These are phyloP conservation scores for Martes martes DNA, from an alignment of 2,113 vertebrate genomes.

Conservation along the genomic window DNA sequence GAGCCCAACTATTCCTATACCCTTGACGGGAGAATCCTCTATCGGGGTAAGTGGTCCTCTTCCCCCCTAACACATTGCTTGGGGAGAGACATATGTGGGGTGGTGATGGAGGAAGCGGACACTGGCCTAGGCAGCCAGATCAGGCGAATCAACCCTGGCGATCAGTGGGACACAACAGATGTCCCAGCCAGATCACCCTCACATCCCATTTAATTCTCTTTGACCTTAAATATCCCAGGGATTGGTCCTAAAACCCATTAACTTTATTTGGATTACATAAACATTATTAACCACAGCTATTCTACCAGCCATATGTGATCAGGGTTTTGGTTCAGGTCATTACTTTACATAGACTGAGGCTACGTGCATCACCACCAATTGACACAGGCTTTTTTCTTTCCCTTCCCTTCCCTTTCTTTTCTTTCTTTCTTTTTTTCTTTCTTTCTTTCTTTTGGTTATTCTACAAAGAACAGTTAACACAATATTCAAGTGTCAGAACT, in stretches of 20 bases:
- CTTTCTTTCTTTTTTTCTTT: neutral
- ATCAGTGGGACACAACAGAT: neutral
- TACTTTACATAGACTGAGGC: neutral
- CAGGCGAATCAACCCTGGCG: neutral
- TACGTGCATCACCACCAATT: neutral
- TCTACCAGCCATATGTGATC: neutral
- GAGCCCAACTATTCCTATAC: neutral
- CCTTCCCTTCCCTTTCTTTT: too few relatives aligned
- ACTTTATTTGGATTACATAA: neutral
- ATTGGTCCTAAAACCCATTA: neutral
- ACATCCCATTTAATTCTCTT: neutral
- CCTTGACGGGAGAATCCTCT: neutral
- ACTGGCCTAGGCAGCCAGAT: neutral
- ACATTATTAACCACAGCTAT: neutral
- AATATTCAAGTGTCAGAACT: neutral
- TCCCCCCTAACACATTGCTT: neutral
- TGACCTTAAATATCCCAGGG: neutral
- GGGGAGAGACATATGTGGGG: neutral
- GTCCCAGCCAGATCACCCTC: neutral
- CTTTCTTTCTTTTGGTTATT: neutral
- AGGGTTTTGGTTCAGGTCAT: neutral
- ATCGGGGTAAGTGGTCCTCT: neutral
- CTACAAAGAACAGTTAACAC: neutral
- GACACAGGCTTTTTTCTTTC: neutral
- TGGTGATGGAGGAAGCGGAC: neutral